A percentile compares a stretch with the other conserved stretches of the same genome.
Evolutionary conservation across 2,113 vertebrate species (phyloP).

Genomic region (Malurus elegans): DNA sequence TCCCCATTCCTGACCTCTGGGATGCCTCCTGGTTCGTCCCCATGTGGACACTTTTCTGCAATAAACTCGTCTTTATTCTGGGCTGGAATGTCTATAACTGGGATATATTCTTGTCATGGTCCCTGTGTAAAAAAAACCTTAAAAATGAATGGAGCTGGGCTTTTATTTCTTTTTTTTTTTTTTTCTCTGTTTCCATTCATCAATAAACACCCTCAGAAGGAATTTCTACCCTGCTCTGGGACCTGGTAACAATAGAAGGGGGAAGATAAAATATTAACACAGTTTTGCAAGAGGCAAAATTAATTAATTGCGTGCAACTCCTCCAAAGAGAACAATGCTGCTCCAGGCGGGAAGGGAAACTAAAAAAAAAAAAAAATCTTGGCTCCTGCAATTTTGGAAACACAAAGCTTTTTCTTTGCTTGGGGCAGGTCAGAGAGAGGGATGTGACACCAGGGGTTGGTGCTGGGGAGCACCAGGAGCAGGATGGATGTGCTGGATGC

Average conservation of each 20-base stretch:
- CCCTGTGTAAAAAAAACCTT: conserved; percentile 41
- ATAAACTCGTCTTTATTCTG: conserved; percentile 21
- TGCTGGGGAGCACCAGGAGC: neutral
- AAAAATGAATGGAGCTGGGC: conserved; percentile 41
- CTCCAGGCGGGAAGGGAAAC: conserved; percentile 50
- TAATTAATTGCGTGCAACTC: conserved; percentile 1
- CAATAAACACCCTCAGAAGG: conserved; percentile 44
- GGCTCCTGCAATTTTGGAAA: conserved; percentile 15
- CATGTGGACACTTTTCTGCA: conserved; percentile 1
- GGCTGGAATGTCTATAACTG: conserved; percentile 35
- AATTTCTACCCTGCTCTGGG: conserved; percentile 20
- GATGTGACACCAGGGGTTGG: neutral
- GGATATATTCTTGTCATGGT: conserved; percentile 28
- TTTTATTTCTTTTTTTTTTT: neutral
- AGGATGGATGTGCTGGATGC: neutral
- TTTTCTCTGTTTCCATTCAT: conserved; percentile 54
- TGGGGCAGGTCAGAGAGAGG: neutral
- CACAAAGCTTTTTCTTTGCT: conserved; percentile 32
- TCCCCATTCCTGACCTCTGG: neutral
- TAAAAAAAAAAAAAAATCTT: conserved; percentile 21
- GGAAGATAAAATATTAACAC: conserved; percentile 44
- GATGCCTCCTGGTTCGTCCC: conserved; percentile 17
- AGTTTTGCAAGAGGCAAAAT: conserved; percentile 46
- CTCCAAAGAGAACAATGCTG: conserved; percentile 49
- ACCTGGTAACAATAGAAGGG: conserved; percentile 43